Evolutionary conservation across 1,140 invertebrate genomes (phyloP).

Genomic region (Drosophila neocordata): DNA sequence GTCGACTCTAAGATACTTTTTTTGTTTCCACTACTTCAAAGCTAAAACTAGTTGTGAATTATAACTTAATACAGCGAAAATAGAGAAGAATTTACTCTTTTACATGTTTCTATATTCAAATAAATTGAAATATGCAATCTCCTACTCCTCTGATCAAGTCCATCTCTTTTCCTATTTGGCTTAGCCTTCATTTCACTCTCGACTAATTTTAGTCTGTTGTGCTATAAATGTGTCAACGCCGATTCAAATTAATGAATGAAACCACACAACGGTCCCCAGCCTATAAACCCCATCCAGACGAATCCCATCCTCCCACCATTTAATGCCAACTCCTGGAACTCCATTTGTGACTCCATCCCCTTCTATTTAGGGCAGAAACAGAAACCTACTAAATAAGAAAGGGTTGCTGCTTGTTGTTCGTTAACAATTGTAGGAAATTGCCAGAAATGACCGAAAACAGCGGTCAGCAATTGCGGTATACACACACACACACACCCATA

Average conservation of each 20-base stretch:
- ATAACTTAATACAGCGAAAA: no score
- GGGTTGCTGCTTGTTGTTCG: conserved; percentile 42
- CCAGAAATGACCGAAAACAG: conserved; percentile 75
- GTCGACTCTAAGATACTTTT: no score
- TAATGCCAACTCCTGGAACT: conserved; percentile 29
- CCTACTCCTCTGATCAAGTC: no score
- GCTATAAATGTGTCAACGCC: conserved; percentile 73
- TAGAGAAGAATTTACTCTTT: no score
- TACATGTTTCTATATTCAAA: no score
- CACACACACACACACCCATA: conserved; percentile 8
- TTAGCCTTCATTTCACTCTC: conserved; percentile 27
- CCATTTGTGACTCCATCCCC: not conserved
- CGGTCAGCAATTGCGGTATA: conserved; percentile 56
- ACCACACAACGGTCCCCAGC: not conserved
- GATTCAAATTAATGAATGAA: conserved; percentile 65
- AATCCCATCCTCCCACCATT: no score
- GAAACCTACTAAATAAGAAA: conserved; percentile 21
- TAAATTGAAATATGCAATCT: no score
- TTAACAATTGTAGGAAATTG: conserved; percentile 71
- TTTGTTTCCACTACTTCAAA: no score
- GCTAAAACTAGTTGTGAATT: no score
- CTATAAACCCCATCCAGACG: no score
- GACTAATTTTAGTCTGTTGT: conserved; percentile 55
- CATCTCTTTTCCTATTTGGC: no score
- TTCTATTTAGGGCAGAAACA: conserved; percentile 18